Conservation (phyloP, 2,797 vertebrate species). For the Kryptolebias ocellatus region DNA sequence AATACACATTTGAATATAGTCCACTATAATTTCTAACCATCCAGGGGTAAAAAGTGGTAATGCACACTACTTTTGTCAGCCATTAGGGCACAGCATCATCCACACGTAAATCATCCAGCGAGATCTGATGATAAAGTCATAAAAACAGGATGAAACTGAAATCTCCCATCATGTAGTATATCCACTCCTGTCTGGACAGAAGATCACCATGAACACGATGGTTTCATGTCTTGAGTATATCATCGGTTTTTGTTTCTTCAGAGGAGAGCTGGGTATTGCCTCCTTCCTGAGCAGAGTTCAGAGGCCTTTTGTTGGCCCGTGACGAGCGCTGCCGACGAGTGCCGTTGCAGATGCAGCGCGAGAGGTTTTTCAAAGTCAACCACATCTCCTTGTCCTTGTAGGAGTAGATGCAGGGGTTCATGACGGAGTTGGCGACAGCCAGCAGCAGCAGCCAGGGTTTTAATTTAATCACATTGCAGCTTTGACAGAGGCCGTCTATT, state of each 20-base stretch:
- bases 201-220: background rate
- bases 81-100: conserved; percentile 1
- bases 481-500: conserved; percentile 89
- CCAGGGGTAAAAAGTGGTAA: conserved; percentile 37
- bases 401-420: conserved; percentile 99
- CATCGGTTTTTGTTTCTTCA: conserved; percentile 73
- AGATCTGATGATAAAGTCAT: background rate
- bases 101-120: conserved; percentile 8
- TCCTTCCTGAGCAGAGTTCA: conserved; percentile 72
- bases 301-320: conserved; percentile 71
- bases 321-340: conserved; percentile 80
- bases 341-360: conserved; percentile 85
- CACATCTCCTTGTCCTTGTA: conserved; percentile 98
- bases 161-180: background rate
- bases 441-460: conserved; percentile 94
- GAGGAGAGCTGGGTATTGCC: conserved; percentile 70
- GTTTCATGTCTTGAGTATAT: conserved; percentile 69
- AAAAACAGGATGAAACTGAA: conserved; percentile 5
- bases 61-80: conserved; percentile 29
- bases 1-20: conserved; percentile 11
- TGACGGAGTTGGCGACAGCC: conserved; percentile 93
- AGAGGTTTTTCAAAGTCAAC: conserved; percentile 90
- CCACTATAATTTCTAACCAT: conserved; percentile 2
- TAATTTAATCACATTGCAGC: conserved; percentile 84
- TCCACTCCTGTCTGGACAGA: conserved; percentile 10